Base-by-base conservation (phyloP, 2,113 vertebrate species). In the Nyctereutes procyonoides region DNA sequence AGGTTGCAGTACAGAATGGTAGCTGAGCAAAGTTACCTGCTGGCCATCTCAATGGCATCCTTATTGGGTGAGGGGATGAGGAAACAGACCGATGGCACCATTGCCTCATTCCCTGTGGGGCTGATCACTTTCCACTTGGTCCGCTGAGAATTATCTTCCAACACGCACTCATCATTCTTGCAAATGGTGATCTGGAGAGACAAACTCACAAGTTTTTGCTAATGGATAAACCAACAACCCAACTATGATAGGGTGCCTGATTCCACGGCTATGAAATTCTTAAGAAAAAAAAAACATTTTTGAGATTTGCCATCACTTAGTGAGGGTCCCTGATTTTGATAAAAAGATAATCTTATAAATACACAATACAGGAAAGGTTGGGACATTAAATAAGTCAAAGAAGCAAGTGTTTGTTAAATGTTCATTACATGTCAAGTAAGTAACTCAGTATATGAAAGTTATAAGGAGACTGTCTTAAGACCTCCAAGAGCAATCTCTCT, bases 111-210 rank as follows among this genome's bases (percentile, higher is more conserved):
- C 56, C 99, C 99, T 0, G 99, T 99, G 28, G 99, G 99, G 95
- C 99, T 99, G 98, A 99, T 99, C 98, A 99, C 99, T 97, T 99
- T 99, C 99, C 99, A 99, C 95, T 99, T 99, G 96, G 99, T 99
- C 96, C 99, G 98, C 98, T 99, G 99, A 22, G 99, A 99, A 97
- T 99, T 99, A 98, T 99, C 99, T 98, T 99, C 99, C 97, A 99
- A 98, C 58, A 99, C 99, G 38, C 99, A 99, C 98, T 99, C 99
- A 3, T 99, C 99, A 0, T 99, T 99, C 98, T 99, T 99, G 95
- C 98, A 98, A 98, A 99, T 99, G 5, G 99, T 99, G 98, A 99
- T 99, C 99, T 99, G 98, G 83, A 84, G 91, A 74, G 30, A 84
- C 63, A 97, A 95, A 94, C 13, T 94, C 43, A 91, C 2, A 96